Evolutionary conservation across 92 coral and sea anemone species (phyloP).

Genomic region (Hydrozoanthus gracilis): DNA sequence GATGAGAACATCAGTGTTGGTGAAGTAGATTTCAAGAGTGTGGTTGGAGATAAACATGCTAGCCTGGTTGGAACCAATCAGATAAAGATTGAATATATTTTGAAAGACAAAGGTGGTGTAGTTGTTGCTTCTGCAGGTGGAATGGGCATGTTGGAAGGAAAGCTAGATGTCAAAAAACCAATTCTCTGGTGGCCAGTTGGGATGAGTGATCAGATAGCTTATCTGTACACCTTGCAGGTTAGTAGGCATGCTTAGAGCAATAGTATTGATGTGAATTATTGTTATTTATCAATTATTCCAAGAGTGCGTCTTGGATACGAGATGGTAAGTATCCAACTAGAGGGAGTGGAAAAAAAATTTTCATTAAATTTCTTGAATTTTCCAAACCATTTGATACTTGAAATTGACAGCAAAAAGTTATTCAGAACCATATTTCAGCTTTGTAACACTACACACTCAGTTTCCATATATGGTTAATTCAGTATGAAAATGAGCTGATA

Average conservation of each 20-base stretch:
- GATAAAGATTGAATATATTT: constrained; percentile 75
- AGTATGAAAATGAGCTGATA: no score
- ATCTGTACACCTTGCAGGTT: constrained; percentile 90
- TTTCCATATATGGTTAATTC: no score
- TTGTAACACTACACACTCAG: no score
- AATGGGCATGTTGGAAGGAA: constrained; percentile 62
- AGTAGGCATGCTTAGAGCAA: background rate
- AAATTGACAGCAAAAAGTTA: no score
- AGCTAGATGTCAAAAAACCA: constrained; percentile 68
- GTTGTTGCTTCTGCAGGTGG: constrained; percentile 75
- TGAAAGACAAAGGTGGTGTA: constrained; percentile 73
- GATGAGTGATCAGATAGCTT: constrained; percentile 91
- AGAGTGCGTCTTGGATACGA: no score
- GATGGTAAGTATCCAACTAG: no score
- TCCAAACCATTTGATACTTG: no score
- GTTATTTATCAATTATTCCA: no score
- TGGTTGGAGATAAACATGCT: constrained; percentile 45
- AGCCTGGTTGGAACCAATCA: constrained; percentile 51
- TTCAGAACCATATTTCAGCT: no score
- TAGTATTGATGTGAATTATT: no score
- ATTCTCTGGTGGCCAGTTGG: constrained; percentile 98
- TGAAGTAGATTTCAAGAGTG: constrained; percentile 55
- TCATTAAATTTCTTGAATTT: no score
- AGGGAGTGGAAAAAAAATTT: no score
- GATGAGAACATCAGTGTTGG: constrained; percentile 49